Conservation (phyloP, 2,113 vertebrate genomes). For the Myrmecophaga tridactyla region DNA sequence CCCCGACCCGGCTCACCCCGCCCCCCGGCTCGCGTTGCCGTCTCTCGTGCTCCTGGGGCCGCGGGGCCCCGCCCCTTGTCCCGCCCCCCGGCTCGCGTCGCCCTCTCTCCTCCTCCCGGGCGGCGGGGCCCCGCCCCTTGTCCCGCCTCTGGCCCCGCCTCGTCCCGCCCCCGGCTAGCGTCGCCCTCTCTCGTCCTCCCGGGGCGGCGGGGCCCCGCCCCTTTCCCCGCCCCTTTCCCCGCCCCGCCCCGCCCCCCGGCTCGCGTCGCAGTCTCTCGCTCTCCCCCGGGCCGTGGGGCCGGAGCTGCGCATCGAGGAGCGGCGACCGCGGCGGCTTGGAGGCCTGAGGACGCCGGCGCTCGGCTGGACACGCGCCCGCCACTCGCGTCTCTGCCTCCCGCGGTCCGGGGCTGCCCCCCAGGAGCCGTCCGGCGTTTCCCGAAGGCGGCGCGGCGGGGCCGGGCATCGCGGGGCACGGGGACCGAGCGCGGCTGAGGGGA, state of each 20-base stretch:
- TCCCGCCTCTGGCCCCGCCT: too few relatives aligned
- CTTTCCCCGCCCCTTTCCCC: too few relatives aligned
- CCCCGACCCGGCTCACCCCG: neutral
- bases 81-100: fast-evolving
- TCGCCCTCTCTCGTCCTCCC: neutral
- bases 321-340: neutral
- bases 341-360: neutral
- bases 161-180: neutral
- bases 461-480: neutral
- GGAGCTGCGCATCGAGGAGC: neutral
- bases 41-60: neutral
- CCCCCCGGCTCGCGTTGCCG: fast-evolving
- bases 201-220: neutral
- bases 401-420: neutral
- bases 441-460: constrained; percentile 18
- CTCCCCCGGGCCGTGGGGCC: neutral
- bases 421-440: neutral
- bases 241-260: neutral
- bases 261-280: neutral
- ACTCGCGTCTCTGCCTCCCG: neutral
- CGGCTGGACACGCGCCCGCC: too few relatives aligned
- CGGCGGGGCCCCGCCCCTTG: neutral
- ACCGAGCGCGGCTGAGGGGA: neutral
- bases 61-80: neutral
- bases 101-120: fast-evolving